Evolutionary conservation across 1,140 invertebrate species (phyloP), one percentile per base, ranked within the genome.

Genomic region (Holcopasites calliopsidis): DNA sequence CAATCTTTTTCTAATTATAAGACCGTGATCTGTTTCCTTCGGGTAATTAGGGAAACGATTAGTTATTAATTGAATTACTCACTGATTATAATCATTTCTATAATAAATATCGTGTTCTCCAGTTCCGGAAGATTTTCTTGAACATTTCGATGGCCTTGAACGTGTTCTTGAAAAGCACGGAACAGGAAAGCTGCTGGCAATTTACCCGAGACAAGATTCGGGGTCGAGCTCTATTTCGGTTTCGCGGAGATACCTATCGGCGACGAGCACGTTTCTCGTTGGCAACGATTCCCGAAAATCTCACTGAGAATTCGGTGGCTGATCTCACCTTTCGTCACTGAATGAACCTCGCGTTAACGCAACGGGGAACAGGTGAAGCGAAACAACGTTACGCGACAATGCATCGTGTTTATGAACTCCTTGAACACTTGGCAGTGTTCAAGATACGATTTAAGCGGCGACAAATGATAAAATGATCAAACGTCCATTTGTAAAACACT

Each of bases 201-300:
- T 69, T 50, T 52, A 69, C 68, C 50, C 64, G 65, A 74, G 47
- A 31, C 35, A 26, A 42, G 28, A 33, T 62, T 77, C 62, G 50
- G 47, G 74, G 54, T 31, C 60, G 57, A n/a, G 35, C 57, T 73
- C 70, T 83, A 83, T 83, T 83, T 83, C 58, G 62, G 74, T 80
- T 77, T 8, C 31, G 35, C 47, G 44, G 26, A 55, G 47, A 50
- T 82, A n/a, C n/a, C n/a, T n/a, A 83, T 82, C 79, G 80, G 58
- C 52, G 80, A 83, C 79, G 82, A 49, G 21, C 35, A 47, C 60
- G 42, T 23, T 47, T 40, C 57, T 16, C 40, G 60, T 66, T 75
- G 69, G 66, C 74, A 76, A 44, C 35, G 47, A 44, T 54, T 82
- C 38, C 49, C 40, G 50, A 52, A 50, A 38, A 42, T 81, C 40